Evolutionary conservation across 2,888 invertebrate species (phyloP).

Genomic region (Phortica okadai): DNA sequence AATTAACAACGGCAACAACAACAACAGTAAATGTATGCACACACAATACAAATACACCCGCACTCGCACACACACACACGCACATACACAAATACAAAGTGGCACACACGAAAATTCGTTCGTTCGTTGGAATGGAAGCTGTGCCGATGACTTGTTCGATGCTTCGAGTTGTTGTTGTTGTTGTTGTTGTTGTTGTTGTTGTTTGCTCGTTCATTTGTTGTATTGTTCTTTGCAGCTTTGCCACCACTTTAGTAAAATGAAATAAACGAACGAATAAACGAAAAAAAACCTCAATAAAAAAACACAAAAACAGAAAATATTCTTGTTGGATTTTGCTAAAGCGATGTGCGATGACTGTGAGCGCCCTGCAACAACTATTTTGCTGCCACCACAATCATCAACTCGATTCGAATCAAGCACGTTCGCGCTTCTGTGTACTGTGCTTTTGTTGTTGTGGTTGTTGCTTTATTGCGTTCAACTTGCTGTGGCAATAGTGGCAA

Average conservation of each 20-base stretch:
- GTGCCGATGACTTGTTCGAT: conserved; percentile 18
- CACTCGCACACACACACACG: conserved; percentile 22
- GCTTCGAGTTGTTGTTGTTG: conserved; percentile 19
- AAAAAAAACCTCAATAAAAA: no score
- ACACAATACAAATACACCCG: conserved; percentile 21
- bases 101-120: conserved; percentile 37
- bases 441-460: not conserved
- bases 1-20: conserved; percentile 69
- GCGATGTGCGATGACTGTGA: conserved; percentile 62
- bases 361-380: conserved; percentile 72
- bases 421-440: not conserved
- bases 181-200: conserved; percentile 22
- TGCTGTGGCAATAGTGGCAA: no score
- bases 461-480: no score
- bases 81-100: conserved; percentile 18
- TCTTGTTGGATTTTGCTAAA: conserved; percentile 1
- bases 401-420: not conserved
- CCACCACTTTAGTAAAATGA: conserved; percentile 24
- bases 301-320: not conserved
- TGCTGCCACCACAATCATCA: conserved; percentile 62
- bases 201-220: conserved; percentile 10
- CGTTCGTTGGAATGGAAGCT: conserved; percentile 28
- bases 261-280: no score
- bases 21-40: conserved; percentile 38
- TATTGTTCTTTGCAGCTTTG: conserved; percentile 26